Evolutionary conservation across 2,888 invertebrate species (phyloP), one percentile per base, ranked within the genome.

Genomic region (Rotaria magnacalcarata): DNA sequence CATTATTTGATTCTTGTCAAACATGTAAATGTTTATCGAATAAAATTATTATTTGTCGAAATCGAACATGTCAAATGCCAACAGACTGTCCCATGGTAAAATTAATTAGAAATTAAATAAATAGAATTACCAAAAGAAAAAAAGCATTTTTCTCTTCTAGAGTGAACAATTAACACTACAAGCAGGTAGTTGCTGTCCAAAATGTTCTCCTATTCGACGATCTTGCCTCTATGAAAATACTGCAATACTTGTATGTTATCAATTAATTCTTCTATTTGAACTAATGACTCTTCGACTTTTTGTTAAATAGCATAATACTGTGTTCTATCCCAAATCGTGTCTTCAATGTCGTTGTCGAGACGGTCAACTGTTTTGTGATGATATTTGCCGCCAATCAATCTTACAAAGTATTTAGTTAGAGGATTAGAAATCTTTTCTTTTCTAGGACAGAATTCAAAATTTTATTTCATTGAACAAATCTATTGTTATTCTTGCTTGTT

Each of bases 1-100:
- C 43, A 67, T 67, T 67, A 80, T 7, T 24, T 47, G 47, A 80
- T 24, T 47, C 43, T 47, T 80, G 80, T 47, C 80, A 80, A 80
- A 80, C 80, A 47, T 80, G 80, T 80, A 80, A 80, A 80, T 80
- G 80, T 80, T 80, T 80, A 80, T 10, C 43, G 5, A 80, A 80
- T 80, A 10, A 47, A 47, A 80, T 80, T 80, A 47, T 80, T 80
- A 47, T 47, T 80, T 80, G 80, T 47, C 80, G 47, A 80, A 80
- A 80, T 80, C 80, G 80, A 80, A 80, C 80, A 80, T 80, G 80
- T 47, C 80, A 47, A 80, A 24, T 80, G 24, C 10, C 67, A 7
- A 34, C 24, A 80, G 80, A 80, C n/a, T 80, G 80, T 80, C 80
- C 7, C 47, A 80, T n/a, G 80, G 80, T 80, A 80, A 80, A 75